Base-by-base conservation (phyloP, 2,113 vertebrate genomes). In the Epinephelus lanceolatus region DNA sequence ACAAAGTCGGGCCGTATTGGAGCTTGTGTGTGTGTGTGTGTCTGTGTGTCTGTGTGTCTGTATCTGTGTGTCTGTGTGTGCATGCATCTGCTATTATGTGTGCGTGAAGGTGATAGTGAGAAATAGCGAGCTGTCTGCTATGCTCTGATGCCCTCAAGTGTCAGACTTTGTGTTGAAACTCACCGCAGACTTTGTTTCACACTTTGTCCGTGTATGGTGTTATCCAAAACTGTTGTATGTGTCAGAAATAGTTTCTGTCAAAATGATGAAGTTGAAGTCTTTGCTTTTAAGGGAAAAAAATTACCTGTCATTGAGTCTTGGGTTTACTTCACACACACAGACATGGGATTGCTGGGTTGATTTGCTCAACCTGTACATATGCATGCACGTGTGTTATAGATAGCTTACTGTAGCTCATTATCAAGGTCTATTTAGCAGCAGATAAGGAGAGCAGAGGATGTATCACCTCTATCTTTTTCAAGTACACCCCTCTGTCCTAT, bases 111-210 rank as follows among this genome's bases (percentile, higher is more conserved):
- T 0, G 75, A 82, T 53, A 12, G 77, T 42, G 74, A 84, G 69
- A 33, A 75, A 76, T 40, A 45, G 69, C 47, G 5, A 68, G 40
- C 72, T 59, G 68, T 80, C 82, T 73, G 76, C 68, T 62, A 33
- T 33, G 66, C 68, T 85, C 51, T 23, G 37, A 68, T 78, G 72
- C 57, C 74, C 67, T 81, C 65, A 71, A 80, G 72, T 66, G 72
- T 67, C 74, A 73, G 66, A 42, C 40, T 62, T 61, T 72, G 33
- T 59, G 30, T 67, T 65, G 47, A 80, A 84, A 55, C 66, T 69
- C 33, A 33, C 40, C 0, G 18, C 71, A 70, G 81, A 80, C 45
- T 74, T 79, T 67, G 71, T 73, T 79, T 80, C 59, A 62, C 42
- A 37, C 69, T 86, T 75, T 71, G 70, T 71, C 55, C 30, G 56